Percentiles rank a stretch among this genome's conserved stretches.
Evolutionary conservation across 2,888 invertebrate genomes (phyloP).

Genomic region (Aphelenchoides bicaudatus): DNA sequence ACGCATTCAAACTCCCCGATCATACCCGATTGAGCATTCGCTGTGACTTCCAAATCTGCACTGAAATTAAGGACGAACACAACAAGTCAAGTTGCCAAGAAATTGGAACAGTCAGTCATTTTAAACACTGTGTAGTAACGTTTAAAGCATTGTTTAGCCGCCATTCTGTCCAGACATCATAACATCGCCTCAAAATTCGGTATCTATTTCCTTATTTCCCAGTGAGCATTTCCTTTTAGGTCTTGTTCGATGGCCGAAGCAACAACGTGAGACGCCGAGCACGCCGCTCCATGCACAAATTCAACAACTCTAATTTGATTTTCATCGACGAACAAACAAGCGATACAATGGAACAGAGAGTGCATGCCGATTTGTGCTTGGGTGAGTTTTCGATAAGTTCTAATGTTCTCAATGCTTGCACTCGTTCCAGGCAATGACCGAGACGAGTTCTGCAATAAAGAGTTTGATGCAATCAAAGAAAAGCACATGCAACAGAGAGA

Average conservation of each 20-base stretch:
- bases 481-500: neutral
- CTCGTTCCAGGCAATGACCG: conserved; percentile 21
- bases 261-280: conserved; percentile 35
- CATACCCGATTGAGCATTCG: conserved; percentile 46
- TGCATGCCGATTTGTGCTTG: conserved; percentile 35
- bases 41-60: conserved; percentile 55
- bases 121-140: neutral
- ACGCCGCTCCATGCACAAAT: neutral
- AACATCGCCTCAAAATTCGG: conserved; percentile 55
- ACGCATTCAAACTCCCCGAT: conserved; percentile 60
- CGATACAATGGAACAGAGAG: conserved; percentile 20
- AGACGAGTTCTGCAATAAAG: conserved; percentile 6
- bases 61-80: conserved; percentile 50
- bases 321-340: conserved; percentile 11
- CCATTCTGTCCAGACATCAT: conserved; percentile 58
- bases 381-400: no score
- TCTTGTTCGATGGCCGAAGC: conserved; percentile 48
- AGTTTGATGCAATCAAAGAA: neutral
- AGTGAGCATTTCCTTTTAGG: no score
- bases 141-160: conserved; percentile 38
- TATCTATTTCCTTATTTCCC: no score
- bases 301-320: no score
- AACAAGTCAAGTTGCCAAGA: conserved; percentile 47
- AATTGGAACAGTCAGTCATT: conserved; percentile 47
- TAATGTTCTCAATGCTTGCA: no score